Evolutionary conservation across 2,113 vertebrate species (phyloP).

Genomic region (Coptodon rendalli): DNA sequence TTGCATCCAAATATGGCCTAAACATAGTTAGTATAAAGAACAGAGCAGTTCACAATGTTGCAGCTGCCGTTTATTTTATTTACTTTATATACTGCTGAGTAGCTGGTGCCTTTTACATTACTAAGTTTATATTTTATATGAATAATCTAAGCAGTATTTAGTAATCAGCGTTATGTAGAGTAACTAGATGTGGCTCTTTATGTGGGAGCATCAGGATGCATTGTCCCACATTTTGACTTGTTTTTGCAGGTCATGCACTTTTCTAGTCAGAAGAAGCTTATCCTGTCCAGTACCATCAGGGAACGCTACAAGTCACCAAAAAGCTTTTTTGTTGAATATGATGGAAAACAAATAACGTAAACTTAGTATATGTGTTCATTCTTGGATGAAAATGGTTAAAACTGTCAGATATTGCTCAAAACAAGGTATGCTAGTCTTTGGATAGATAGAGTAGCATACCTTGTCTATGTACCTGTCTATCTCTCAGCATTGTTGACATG

Average conservation of each 20-base stretch:
- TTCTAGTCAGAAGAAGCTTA: background rate
- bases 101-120: background rate
- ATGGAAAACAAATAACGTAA: background rate
- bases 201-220: background rate
- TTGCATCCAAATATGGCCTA: background rate
- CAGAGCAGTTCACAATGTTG: background rate
- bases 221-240: background rate
- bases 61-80: background rate
- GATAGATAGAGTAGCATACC: background rate
- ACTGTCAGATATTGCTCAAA: background rate
- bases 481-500: background rate
- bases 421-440: background rate
- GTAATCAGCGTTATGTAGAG: background rate
- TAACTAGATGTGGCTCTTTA: background rate
- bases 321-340: background rate
- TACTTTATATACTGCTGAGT: background rate
- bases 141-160: background rate
- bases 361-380: background rate
- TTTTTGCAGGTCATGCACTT: background rate
- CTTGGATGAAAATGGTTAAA: background rate
- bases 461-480: background rate
- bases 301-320: background rate
- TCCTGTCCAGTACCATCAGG: background rate
- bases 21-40: background rate
- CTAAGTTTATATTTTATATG: background rate